phyloP scores from a whole-genome alignment of 2,888 invertebrate species.

The Lasioglossum lativentre region DNA sequence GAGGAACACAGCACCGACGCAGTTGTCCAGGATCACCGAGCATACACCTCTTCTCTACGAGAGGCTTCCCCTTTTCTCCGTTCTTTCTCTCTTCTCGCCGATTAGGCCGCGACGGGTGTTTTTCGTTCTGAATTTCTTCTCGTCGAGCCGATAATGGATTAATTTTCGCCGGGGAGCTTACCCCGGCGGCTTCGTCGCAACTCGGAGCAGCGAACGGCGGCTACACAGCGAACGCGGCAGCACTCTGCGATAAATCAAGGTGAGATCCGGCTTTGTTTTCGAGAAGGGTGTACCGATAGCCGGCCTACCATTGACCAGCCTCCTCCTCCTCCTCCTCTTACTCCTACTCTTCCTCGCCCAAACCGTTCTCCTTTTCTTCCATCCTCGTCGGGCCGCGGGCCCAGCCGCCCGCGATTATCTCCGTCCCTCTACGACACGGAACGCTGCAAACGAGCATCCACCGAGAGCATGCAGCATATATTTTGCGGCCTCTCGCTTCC shows the following conservation, averaged over 20 bases:
- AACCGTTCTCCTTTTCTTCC: slow-evolving; percentile 52
- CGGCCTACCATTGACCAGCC: slow-evolving; percentile 69
- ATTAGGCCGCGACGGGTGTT: slow-evolving; percentile 1
- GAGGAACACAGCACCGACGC: background rate
- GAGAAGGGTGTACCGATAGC: slow-evolving; percentile 72
- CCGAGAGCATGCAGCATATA: slow-evolving; percentile 69
- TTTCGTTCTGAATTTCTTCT: slow-evolving; percentile 56
- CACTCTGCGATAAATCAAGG: slow-evolving; percentile 75
- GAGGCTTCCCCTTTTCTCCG: background rate
- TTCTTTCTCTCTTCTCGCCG: background rate
- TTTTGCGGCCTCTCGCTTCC: slow-evolving; percentile 65
- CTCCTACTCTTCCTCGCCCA: slow-evolving; percentile 39
- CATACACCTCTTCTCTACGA: background rate
- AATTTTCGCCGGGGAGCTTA: slow-evolving; percentile 68
- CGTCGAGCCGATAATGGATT: slow-evolving; percentile 73
- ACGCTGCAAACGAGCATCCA: slow-evolving; percentile 74
- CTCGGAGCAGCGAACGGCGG: slow-evolving; percentile 7
- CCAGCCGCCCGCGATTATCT: slow-evolving; percentile 60
- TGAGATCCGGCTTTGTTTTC: slow-evolving; percentile 76
- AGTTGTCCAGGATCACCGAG: background rate
- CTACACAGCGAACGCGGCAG: slow-evolving; percentile 37
- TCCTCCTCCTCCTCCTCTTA: slow-evolving; percentile 55
- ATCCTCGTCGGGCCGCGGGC: slow-evolving; percentile 36
- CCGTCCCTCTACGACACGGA: slow-evolving; percentile 41
- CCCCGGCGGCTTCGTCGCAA: slow-evolving; percentile 53